A percentile compares a stretch with the other conserved stretches of the same genome.
phyloP scores from a whole-genome alignment of 2,797 vertebrate genomes.

The Xenops minutus region DNA sequence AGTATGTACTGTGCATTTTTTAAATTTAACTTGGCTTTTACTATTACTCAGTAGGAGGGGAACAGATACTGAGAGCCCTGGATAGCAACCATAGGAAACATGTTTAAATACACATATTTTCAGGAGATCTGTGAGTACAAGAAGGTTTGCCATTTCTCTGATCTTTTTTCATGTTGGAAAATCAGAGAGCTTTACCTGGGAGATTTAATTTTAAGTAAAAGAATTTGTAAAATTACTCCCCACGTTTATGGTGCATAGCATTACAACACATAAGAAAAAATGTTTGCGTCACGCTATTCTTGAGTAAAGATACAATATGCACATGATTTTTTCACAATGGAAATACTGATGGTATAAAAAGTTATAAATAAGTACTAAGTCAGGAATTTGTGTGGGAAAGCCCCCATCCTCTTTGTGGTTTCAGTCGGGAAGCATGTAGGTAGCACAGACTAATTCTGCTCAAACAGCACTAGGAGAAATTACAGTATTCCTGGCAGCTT shows the following conservation, averaged over 20 bases:
- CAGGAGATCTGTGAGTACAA: constrained; percentile 5
- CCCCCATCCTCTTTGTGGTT: not conserved
- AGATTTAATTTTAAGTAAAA: constrained; percentile 30
- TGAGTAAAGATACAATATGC: not conserved
- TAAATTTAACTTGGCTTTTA: constrained; percentile 64
- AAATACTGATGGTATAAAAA: constrained; percentile 49
- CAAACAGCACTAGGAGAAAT: not conserved
- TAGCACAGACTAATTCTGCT: not conserved
- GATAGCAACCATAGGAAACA: constrained; percentile 41
- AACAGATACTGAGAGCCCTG: constrained; percentile 36
- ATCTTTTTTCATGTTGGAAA: constrained; percentile 5
- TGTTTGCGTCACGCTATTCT: not conserved
- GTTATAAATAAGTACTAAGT: constrained; percentile 54
- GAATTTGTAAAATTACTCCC: constrained; percentile 6
- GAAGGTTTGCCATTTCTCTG: not conserved
- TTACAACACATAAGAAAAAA: not conserved
- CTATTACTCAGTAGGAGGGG: constrained; percentile 57
- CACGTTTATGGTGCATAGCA: not conserved
- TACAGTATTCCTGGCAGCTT: not conserved
- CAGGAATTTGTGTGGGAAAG: constrained; percentile 56
- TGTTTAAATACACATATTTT: constrained; percentile 49
- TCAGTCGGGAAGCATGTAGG: constrained; percentile 14
- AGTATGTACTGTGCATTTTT: constrained; percentile 58
- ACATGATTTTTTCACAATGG: constrained; percentile 8
- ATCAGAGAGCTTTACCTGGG: not conserved